phyloP scores from a whole-genome alignment of 1,140 invertebrate species.

The Notospermus geniculatus region DNA sequence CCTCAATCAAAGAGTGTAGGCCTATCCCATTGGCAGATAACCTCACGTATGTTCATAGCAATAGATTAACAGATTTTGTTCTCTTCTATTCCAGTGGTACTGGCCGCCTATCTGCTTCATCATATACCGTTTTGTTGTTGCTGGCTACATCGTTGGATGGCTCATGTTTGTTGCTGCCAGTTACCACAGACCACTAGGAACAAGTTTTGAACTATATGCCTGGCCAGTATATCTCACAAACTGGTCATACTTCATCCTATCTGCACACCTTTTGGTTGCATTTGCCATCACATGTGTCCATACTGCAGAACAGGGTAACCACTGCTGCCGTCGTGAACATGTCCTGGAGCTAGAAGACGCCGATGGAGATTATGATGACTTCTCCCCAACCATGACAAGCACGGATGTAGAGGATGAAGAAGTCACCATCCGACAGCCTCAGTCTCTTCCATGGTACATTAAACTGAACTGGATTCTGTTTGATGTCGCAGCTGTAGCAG shows the following conservation, averaged over 20 bases:
- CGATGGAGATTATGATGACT: slow-evolving; percentile 8
- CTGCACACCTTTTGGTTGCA: slow-evolving; percentile 31
- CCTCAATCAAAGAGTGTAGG: no score
- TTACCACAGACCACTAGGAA: slow-evolving; percentile 10
- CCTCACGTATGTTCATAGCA: no score
- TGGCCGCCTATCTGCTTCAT: slow-evolving; percentile 24
- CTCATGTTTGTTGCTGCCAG: slow-evolving; percentile 12
- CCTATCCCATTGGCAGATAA: no score
- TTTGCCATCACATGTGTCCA: slow-evolving; percentile 15
- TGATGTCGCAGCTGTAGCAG: slow-evolving; percentile 24
- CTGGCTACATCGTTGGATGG: slow-evolving; percentile 19
- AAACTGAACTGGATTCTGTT: slow-evolving; percentile 39
- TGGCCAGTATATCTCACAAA: slow-evolving; percentile 36
- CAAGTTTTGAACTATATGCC: not conserved
- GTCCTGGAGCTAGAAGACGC: slow-evolving; percentile 7
- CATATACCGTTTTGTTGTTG: slow-evolving; percentile 19
- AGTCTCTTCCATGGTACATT: slow-evolving; percentile 29
- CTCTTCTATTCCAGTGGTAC: slow-evolving; percentile 31
- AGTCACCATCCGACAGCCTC: not conserved
- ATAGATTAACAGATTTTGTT: not conserved
- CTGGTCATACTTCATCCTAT: slow-evolving; percentile 40
- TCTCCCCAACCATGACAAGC: slow-evolving; percentile 11
- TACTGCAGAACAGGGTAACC: slow-evolving; percentile 1
- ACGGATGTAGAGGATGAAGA: not conserved
- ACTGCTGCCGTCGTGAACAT: not conserved